Base-by-base conservation (phyloP, 1,140 invertebrate species). In the Pantala flavescens region DNA sequence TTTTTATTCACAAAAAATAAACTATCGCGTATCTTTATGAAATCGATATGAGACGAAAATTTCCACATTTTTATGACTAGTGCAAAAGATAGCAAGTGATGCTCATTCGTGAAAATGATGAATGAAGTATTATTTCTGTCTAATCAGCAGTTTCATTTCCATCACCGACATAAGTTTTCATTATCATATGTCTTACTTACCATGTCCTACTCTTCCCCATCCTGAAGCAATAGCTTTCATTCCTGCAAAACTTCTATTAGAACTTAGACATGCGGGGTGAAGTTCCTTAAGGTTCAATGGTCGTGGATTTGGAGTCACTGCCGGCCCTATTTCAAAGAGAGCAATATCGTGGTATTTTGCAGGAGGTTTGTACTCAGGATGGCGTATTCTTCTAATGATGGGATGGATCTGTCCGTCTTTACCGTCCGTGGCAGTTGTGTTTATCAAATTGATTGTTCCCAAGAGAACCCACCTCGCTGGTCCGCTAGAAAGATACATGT, bases 361-460 rank as follows among this genome's bases (percentile, higher is more conserved):
- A 2, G 86, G 84, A 7, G 81, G 79, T 14, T 80, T 81, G 77
- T 87, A 90, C 49, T 83, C 78, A 1, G 87, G 86, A 82, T 88
- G 83, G 5, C 74, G 71, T 36, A 81, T 78, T 28, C 80, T 77
- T 7, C 81, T 55, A 7, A 72, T 74, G 42, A 84, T 77, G 0
- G 74, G 72, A 36, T 36, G 28, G 9, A 36, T 36, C 28, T 36
- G 28, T 9, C 28, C 28, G 2, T 36, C 9, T 2, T 9, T 36
- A 9, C 28, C 28, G 9, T 36, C 9, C 28, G 28, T 36, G 9
- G 28, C 28, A 2, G 28, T 36, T 36, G 28, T 36, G 11, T 84
- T 55, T 75, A 82, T 74, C n/a, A 80, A 78, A 0, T 81, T 80
- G 16, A 36, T 36, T 2, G 28, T 36, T 36, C 28, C 28, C 28